Conservation (phyloP, 2,113 vertebrate genomes). For the Megaceryle torquata region DNA sequence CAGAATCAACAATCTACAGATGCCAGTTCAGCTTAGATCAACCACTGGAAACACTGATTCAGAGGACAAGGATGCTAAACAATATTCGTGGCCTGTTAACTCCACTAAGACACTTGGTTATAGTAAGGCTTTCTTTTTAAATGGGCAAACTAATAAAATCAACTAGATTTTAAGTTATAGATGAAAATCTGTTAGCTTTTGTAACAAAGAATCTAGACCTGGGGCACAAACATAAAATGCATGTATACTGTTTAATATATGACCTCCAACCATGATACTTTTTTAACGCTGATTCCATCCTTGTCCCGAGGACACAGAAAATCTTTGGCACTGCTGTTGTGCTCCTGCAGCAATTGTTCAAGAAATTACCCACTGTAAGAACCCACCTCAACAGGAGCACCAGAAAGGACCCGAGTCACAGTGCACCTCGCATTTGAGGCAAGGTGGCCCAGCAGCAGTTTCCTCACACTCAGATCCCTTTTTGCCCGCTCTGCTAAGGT, state of each 20-base stretch:
- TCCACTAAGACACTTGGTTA: background rate
- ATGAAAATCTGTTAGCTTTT: background rate
- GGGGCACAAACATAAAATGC: background rate
- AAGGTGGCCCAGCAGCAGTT: background rate
- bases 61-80: background rate
- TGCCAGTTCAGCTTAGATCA: background rate
- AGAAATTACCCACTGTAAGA: background rate
- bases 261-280: background rate
- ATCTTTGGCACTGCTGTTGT: background rate
- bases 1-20: background rate
- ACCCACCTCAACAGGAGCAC: background rate
- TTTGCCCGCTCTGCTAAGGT: background rate
- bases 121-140: background rate
- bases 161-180: background rate
- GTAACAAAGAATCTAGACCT: background rate
- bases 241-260: background rate
- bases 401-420: background rate
- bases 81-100: background rate
- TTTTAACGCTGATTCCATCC: background rate
- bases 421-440: background rate
- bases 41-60: background rate
- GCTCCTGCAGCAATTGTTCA: background rate
- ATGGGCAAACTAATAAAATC: background rate
- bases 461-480: background rate
- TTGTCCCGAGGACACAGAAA: background rate